phyloP scores from a whole-genome alignment of 2,113 vertebrate species.

The Corythoichthys intestinalis region DNA sequence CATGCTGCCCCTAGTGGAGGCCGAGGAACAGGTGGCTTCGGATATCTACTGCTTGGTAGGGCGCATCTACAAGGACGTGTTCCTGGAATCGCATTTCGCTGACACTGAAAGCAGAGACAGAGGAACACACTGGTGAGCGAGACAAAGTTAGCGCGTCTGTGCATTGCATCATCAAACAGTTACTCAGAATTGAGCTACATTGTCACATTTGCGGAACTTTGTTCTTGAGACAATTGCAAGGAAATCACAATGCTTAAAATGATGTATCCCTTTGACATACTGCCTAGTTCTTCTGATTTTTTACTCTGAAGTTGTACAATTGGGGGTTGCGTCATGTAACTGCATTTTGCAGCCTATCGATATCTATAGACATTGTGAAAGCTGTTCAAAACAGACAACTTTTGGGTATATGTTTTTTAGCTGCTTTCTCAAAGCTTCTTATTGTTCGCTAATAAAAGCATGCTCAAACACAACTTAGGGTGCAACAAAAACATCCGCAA shows the following conservation, averaged over 20 bases:
- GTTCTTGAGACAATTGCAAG: background rate
- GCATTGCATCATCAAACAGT: background rate
- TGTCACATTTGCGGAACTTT: background rate
- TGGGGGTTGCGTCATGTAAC: too few species aligned
- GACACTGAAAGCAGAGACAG: slow-evolving; percentile 87
- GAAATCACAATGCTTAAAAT: background rate
- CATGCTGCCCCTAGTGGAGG: slow-evolving; percentile 90
- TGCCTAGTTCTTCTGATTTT: background rate
- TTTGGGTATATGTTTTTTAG: too few species aligned
- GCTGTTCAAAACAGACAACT: too few species aligned
- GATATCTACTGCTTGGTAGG: slow-evolving; percentile 97
- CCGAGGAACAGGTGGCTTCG: slow-evolving; percentile 88
- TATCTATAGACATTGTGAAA: too few species aligned
- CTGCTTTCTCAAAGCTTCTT: too few species aligned
- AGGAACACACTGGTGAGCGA: slow-evolving; percentile 81
- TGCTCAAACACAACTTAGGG: too few species aligned
- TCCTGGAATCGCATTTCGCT: slow-evolving; percentile 89
- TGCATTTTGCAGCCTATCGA: too few species aligned
- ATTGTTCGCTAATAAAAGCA: too few species aligned
- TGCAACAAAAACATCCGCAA: too few species aligned
- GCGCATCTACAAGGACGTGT: slow-evolving; percentile 95
- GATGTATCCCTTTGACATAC: too few species aligned
- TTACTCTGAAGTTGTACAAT: background rate
- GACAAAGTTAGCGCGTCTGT: background rate
- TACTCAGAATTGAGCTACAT: background rate